Base-by-base conservation (phyloP, 2,797 vertebrate genomes). In the Silurus lanzhouensis region DNA sequence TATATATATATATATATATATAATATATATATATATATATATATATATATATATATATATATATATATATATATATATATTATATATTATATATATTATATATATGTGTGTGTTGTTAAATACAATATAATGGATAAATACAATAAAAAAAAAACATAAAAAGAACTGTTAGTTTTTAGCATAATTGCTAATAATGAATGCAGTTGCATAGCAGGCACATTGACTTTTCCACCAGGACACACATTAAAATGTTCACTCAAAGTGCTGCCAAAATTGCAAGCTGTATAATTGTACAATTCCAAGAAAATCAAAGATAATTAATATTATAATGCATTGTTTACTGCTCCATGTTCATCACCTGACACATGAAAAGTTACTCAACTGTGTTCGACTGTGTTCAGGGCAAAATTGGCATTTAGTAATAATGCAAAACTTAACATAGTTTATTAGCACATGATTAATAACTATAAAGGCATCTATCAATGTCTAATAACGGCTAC, bases 181-280 rank as follows among this genome's bases (percentile, higher is more conserved):
- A 79, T 60, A 84, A 46, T 46, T 2, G 2, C 20, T 70, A 66
- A 66, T 66, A 66, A 71, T 84, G 22, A 52, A 31, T 22, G 9
- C 46, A 79, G 64, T 58, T 60, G 9, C n/a, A 61, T 61, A 15
- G 25, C 19, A 58, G 27, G 57, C 19, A 63, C 6, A 38, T 46
- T 52, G 5, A 79, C 10, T 25, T 79, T 58, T 48, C 63, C n/a
- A 68, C 22, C 55, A 25, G 63, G 27, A 27, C 19, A 31, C 22
- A 31, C 61, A 9, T 86, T 81, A 38, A 19, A 46, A 31, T 25
- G 68, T 27, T 77, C 60, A 71, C 66, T 52, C 20, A 76, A 81
- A 71, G 60, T 57, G 14, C 72, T 83, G 57, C 63, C 44, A 71
- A 52, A 52, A 14, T 72, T 52, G 5, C 48, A 25, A 75, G n/a